These are phyloP conservation scores for Camelus bactrianus DNA, from an alignment of 2,113 vertebrate species.

Conservation along the genomic window DNA sequence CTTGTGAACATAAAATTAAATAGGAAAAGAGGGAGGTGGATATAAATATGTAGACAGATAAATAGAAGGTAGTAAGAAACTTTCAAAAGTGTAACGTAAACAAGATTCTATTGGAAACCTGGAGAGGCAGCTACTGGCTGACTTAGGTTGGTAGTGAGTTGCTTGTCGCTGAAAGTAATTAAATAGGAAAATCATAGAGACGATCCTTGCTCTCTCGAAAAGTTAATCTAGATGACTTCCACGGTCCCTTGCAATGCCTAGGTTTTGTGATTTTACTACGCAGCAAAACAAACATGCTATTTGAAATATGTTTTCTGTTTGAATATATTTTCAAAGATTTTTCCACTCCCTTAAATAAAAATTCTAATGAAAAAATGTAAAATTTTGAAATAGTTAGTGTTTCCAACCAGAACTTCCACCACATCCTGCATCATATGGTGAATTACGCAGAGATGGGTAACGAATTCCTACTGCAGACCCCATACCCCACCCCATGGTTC, in stretches of 20 bases:
- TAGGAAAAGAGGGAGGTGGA: neutral
- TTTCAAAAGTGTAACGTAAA: neutral
- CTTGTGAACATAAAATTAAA: slow-evolving; percentile 15
- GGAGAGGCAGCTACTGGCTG: neutral
- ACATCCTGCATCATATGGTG: neutral
- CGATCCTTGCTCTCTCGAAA: neutral
- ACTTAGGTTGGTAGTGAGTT: neutral
- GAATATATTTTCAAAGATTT: slow-evolving; percentile 17
- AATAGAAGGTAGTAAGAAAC: neutral
- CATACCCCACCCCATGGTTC: neutral
- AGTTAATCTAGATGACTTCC: neutral
- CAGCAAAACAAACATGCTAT: neutral
- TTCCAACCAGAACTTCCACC: neutral
- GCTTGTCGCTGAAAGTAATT: neutral
- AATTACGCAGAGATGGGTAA: neutral
- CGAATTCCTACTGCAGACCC: neutral
- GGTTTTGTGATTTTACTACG: neutral
- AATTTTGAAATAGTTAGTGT: neutral
- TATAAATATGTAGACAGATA: neutral
- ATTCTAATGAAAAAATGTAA: neutral
- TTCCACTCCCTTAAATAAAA: slow-evolving; percentile 38
- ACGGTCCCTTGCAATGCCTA: neutral
- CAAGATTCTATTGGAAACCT: neutral
- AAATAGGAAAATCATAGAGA: neutral
- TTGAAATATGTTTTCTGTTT: slow-evolving; percentile 20